These are phyloP conservation scores for Champsocephalus esox DNA, from an alignment of 2,797 vertebrate genomes.

Conservation along the genomic window DNA sequence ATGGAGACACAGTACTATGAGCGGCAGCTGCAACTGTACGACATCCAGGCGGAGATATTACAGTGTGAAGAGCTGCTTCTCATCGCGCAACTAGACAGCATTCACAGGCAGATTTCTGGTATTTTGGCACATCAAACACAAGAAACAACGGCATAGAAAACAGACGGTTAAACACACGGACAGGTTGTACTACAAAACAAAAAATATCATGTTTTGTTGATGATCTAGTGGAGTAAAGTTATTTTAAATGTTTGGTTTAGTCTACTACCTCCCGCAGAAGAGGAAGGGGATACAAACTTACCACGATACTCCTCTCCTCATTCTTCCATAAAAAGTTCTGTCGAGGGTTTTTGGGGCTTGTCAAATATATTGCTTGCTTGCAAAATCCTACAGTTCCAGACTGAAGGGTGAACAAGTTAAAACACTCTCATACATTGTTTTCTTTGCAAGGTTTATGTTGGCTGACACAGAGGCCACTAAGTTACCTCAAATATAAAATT, in stretches of 20 bases:
- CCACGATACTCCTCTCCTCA: not conserved
- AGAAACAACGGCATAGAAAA: not conserved
- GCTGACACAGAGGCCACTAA: too few species aligned
- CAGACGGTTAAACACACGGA: not conserved
- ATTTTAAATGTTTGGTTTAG: too few species aligned
- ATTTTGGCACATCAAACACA: not conserved
- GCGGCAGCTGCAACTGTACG: constrained; percentile 95
- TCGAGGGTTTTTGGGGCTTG: not conserved
- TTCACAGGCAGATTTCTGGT: constrained; percentile 95
- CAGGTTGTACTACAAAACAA: not conserved
- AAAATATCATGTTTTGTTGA: not conserved
- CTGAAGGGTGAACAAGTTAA: not conserved
- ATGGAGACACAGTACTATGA: constrained; percentile 97
- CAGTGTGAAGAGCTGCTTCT: constrained; percentile 97
- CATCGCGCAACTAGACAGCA: constrained; percentile 94
- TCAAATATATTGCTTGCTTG: too few species aligned
- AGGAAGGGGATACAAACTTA: not conserved
- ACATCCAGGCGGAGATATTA: constrained; percentile 97
- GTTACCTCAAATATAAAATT: too few species aligned
- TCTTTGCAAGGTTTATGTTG: not conserved
- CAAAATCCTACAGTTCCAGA: not conserved
- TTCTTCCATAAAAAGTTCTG: not conserved
- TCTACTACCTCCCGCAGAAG: not conserved
- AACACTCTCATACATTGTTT: not conserved
- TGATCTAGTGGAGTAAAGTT: too few species aligned